Evolutionary conservation across 2,888 invertebrate genomes (phyloP), one percentile per base, ranked within the genome.

Genomic region (Choreutis nemorana): DNA sequence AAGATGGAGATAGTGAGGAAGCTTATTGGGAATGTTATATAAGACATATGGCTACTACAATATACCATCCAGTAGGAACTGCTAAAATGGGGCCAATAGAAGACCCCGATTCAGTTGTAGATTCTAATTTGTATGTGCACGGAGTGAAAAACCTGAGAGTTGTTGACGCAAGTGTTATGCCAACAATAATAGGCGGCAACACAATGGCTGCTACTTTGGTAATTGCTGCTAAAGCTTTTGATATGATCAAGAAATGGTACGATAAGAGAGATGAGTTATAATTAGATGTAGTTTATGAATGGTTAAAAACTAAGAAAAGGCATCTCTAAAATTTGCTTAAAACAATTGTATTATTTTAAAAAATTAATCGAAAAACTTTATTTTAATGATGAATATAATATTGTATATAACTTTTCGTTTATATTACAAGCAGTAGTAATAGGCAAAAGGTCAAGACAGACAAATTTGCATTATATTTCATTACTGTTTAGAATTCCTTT

Each of bases 41-140:
- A 4, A 63, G 70, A 9, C 66, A 82, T 35, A 68, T 83, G 55
- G 72, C 71, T 4, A 62, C 75, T 1, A 81, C 83, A 1, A 50
- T 82, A 14, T 89, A 86, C 56, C 89, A 90, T 51, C 85, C 87
- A 1, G 83, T 83, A 1, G 86, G 89, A 26, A 88, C 87, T 1
- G 83, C 82, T 27, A 85, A 84, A 57, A 90, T 90, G 87, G 89
- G 87, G 0, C 56, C 64, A 1, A 33, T 39, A 1, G 31, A 37
- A 0, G 81, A 83, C 44, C 43, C 49, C 0, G 41, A 42, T 0
- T 62, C 81, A 1, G 85, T 86, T 0, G 82, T 85, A 1, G 72
- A 81, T 42, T 39, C 62, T 1, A 44, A 72, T 8, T 56, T 83
- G 32, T 50, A 71, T 5, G 81, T 86, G 3, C 65, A 68, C 25